These are phyloP conservation scores for Lerista edwardsae DNA, from an alignment of 2,797 vertebrate genomes.

Conservation along the genomic window DNA sequence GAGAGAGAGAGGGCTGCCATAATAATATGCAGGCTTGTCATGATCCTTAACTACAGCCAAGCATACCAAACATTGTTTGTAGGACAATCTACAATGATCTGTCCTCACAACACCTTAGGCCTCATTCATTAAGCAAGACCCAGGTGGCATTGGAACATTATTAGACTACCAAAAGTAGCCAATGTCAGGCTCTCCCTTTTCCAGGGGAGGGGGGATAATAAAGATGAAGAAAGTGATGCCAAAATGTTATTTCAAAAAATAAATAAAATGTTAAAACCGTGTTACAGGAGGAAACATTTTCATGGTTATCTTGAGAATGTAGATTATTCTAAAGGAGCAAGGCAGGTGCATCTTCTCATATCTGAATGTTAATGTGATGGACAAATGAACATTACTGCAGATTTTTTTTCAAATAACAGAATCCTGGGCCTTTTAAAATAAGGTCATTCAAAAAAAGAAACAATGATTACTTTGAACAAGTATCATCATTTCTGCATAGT, in stretches of 20 bases:
- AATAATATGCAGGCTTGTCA: conserved; percentile 9
- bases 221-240: neutral
- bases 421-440: neutral
- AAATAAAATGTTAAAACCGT: neutral
- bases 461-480: conserved; percentile 33
- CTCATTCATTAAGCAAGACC: conserved; percentile 2
- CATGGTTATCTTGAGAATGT: neutral
- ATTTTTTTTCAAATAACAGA: neutral
- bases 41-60: conserved; percentile 34
- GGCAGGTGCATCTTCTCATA: neutral
- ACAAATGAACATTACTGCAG: neutral
- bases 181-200: neutral
- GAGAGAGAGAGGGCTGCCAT: conserved; percentile 1
- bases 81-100: neutral
- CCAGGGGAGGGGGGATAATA: conserved; percentile 3
- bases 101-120: neutral
- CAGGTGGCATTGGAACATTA: too few species aligned
- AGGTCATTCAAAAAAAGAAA: neutral
- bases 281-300: neutral
- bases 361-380: neutral
- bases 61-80: conserved; percentile 2
- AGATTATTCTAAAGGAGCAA: neutral
- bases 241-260: neutral
- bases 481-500: conserved; percentile 15
- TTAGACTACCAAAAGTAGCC: neutral